Base-by-base conservation (phyloP, 1,140 invertebrate species). In the Bilobella aurantiaca region DNA sequence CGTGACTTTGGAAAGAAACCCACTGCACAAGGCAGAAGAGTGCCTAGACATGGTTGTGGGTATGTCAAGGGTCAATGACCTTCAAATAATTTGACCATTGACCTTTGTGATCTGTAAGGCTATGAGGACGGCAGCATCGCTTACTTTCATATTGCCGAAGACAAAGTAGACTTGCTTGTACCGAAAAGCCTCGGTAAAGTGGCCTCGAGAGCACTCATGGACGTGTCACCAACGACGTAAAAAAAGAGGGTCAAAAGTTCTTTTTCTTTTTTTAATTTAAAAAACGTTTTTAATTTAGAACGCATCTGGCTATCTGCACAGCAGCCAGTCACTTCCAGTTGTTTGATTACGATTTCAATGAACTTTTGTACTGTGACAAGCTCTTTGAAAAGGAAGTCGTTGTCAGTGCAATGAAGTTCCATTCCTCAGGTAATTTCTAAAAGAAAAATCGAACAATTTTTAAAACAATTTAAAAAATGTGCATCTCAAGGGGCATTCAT, bases 141-240 rank as follows among this genome's bases (percentile, higher is more conserved):
- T 30, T 72, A 72, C 29, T 69, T 53, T 46, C 71, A 72, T 32
- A 59, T 72, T 14, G 66, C 42, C 21, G 65, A 69, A 29, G 60
- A 49, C 16, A 57, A 61, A 37, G 29, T 62, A 12, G 71, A 72
- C 34, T 21, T 47, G 2, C 30, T 72, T 8, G 62, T 72, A 27
- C 49, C 34, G 37, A 67, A 65, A 28, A 53, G 67, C 25, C 66
- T 66, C 23, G 68, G 65, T n/a, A 42, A 42, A 18, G 23, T 25
- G 32, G 62, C 68, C 56, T 42, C 34, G 34, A 8, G 34, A 12
- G 62, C 66, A 27, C 63, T 62, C 12, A 49, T 66, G n/a, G 71
- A 72, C 57, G 64, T 49, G 2, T 68, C 62, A 31, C 71, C 67
- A 1, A 47, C 29, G 5, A 63, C 63, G 71, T 72, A 69, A 46